A percentile compares a stretch with the other conserved stretches of the same genome.
Evolutionary conservation across 2,113 vertebrate genomes (phyloP).

Genomic region (Petaurus breviceps): DNA sequence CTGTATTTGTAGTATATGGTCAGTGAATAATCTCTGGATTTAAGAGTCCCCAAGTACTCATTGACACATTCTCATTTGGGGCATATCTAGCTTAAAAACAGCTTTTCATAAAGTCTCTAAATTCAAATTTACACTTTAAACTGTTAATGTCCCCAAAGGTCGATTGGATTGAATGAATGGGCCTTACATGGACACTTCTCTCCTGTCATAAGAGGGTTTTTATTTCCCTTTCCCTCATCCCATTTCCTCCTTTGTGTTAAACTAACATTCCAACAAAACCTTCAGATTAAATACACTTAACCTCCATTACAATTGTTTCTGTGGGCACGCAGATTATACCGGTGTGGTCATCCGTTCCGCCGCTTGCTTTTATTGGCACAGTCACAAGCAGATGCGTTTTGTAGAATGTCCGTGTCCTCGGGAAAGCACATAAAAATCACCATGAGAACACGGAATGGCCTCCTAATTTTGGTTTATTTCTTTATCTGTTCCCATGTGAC

Average conservation of each 20-base stretch:
- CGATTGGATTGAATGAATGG: not conserved
- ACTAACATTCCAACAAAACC: conserved; percentile 52
- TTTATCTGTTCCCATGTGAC: conserved; percentile 49
- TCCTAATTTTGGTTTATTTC: conserved; percentile 76
- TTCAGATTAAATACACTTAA: conserved; percentile 55
- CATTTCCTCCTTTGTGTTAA: conserved; percentile 1
- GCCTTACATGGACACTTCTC: not conserved
- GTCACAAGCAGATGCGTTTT: conserved; percentile 62
- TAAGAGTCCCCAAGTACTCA: conserved; percentile 59
- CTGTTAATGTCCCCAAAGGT: not conserved
- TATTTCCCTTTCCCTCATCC: not conserved
- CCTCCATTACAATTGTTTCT: conserved; percentile 55
- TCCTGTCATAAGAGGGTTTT: not conserved
- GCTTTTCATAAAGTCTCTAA: conserved; percentile 68
- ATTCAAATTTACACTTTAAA: conserved; percentile 47
- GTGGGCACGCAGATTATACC: conserved; percentile 34
- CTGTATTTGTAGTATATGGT: conserved; percentile 53
- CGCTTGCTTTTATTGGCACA: conserved; percentile 50
- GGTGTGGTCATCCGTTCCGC: conserved; percentile 34
- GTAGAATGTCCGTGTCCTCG: conserved; percentile 54
- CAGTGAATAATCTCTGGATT: conserved; percentile 60
- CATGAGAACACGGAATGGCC: conserved; percentile 52
- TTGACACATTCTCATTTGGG: conserved; percentile 61
- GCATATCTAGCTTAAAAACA: conserved; percentile 56
- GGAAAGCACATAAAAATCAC: conserved; percentile 72